Percentiles rank a stretch among this genome's conserved stretches.
phyloP scores from a whole-genome alignment of 2,888 invertebrate genomes.

The Stratiomys singularior region DNA sequence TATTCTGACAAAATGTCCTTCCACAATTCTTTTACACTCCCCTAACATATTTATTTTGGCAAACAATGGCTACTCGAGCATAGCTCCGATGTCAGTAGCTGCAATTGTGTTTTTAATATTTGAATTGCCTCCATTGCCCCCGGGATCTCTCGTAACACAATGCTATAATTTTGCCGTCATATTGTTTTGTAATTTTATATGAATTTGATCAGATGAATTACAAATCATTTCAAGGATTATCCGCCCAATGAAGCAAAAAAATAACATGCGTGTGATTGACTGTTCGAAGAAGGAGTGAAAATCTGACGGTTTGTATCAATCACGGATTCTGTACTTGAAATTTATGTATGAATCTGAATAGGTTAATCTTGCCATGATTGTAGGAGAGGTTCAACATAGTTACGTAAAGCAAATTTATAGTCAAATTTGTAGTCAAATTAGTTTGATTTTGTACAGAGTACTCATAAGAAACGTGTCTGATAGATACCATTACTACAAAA shows the following conservation, averaged over 20 bases:
- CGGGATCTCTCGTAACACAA: conserved; percentile 20
- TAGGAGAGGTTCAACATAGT: too few species aligned
- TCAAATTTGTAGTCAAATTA: too few species aligned
- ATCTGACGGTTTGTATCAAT: not conserved
- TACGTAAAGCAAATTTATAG: too few species aligned
- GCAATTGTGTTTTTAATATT: conserved; percentile 44
- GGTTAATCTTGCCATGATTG: too few species aligned
- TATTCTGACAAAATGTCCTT: too few species aligned
- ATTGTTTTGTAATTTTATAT: conserved; percentile 43
- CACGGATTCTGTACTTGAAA: too few species aligned
- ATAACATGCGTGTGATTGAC: conserved; percentile 7
- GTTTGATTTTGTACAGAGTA: too few species aligned
- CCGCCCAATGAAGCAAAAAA: conserved; percentile 28
- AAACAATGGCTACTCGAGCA: conserved; percentile 23
- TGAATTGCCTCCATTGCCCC: conserved; percentile 39
- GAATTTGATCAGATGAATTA: conserved; percentile 43
- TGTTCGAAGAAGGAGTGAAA: not conserved
- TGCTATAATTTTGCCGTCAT: conserved; percentile 36
- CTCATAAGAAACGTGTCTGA: too few species aligned
- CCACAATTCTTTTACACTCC: too few species aligned
- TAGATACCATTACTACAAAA: too few species aligned
- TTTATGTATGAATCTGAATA: too few species aligned
- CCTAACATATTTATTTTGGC: not conserved
- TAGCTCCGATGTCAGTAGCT: conserved; percentile 34
- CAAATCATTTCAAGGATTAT: conserved; percentile 44